Evolutionary conservation across 2,797 vertebrate genomes (phyloP), one percentile per base, ranked within the genome.

Genomic region (Falco columbarius): DNA sequence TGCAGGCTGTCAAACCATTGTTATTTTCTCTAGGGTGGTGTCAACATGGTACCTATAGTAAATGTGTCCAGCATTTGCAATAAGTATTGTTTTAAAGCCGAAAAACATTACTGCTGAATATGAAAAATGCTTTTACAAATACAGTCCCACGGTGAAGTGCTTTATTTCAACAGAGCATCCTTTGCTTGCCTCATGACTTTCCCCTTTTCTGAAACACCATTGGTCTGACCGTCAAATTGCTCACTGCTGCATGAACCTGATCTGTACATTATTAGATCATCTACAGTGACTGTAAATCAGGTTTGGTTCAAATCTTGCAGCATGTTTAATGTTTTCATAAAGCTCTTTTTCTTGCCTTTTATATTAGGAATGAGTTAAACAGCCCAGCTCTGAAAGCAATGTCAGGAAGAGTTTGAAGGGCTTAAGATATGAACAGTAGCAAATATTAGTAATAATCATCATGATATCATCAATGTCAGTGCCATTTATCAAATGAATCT

Each of bases 1-100:
- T 21, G 12, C 95, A 95, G 93, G 94, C 88, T 98, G 96, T 92
- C 89, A 97, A 96, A 97, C 96, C 84, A 94, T 83, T 94, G 90
- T 94, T 95, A 76, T 89, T 95, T 95, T 88, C 58, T 86, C 32
- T 66, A 75, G 88, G 91, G 73, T 95, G 42, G 81, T 81, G 68
- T 85, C 59, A 81, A 76, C 21, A 14, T 5, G 1, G 19, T 71
- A 36, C 36, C 52, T 65, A 10, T 34, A 87, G 86, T 85, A 89
- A 95, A 91, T 0, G 0, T 27, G 46, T 36, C 17, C 16, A 42
- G 34, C 26, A 27, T 70, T 73, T 81, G 36, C 46, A 70, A 44
- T 22, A 62, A 34, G 12, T 77, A 65, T 34, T 54, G 30, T 32
- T 89, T 70, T 81, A 52, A 81, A 90, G 51, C 54, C 86, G 59